These are phyloP conservation scores for Oreochromis tanganicae DNA, from an alignment of 2,113 vertebrate species.

Conservation along the genomic window DNA sequence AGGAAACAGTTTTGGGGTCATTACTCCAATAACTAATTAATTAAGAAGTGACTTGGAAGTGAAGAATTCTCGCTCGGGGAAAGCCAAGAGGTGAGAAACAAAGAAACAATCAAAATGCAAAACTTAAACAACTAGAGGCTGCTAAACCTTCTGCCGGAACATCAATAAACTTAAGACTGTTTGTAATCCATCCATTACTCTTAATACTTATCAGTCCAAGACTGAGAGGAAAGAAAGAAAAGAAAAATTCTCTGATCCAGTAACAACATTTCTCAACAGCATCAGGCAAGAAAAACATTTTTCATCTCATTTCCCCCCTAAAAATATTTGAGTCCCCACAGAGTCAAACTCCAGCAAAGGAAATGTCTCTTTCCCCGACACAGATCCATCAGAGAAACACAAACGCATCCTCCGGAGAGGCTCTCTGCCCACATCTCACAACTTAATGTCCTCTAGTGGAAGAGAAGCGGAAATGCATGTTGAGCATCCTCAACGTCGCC, in stretches of 20 bases:
- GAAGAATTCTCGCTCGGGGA: not conserved
- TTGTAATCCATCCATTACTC: not conserved
- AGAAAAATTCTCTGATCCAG: not conserved
- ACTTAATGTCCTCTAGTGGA: conserved; percentile 46
- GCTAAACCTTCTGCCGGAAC: not conserved
- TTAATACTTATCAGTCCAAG: not conserved
- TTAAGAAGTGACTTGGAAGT: not conserved
- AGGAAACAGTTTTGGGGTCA: not conserved
- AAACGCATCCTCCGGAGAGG: not conserved
- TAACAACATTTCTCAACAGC: not conserved
- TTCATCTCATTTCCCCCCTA: not conserved
- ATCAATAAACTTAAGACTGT: not conserved
- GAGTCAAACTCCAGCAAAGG: not conserved
- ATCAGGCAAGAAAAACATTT: not conserved
- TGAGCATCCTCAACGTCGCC: not conserved
- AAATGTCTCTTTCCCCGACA: not conserved
- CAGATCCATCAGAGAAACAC: not conserved
- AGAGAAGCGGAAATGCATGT: not conserved
- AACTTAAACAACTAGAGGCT: not conserved
- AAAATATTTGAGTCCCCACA: not conserved
- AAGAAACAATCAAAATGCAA: not conserved
- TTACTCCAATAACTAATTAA: not conserved
- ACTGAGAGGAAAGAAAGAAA: not conserved
- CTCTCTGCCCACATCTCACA: not conserved
- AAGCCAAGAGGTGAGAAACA: not conserved